These are phyloP conservation scores for Dreissena rostriformis DNA, from an alignment of 1,140 invertebrate genomes.

Conservation along the genomic window DNA sequence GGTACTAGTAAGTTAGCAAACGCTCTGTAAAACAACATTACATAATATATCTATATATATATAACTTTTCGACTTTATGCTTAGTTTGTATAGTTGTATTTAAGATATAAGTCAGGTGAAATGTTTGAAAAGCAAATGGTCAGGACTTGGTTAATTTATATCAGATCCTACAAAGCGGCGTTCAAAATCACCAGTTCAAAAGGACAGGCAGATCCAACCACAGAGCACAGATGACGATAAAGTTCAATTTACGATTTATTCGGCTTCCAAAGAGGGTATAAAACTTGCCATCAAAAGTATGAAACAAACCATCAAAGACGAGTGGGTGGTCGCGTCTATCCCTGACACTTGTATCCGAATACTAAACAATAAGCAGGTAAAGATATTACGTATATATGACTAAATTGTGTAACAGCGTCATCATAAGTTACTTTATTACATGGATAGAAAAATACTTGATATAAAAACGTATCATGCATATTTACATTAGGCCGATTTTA, in stretches of 20 bases:
- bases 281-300: slow-evolving; percentile 13
- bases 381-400: neutral
- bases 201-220: neutral
- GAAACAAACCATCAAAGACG: neutral
- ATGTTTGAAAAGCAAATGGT: neutral
- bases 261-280: neutral
- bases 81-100: neutral
- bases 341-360: neutral
- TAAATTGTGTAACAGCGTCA: neutral
- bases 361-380: slow-evolving; percentile 6
- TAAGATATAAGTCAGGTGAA: neutral
- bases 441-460: too few relatives aligned
- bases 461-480: too few relatives aligned
- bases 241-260: slow-evolving; percentile 20
- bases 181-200: neutral
- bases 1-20: neutral
- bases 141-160: neutral
- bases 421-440: neutral
- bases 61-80: neutral
- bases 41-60: neutral
- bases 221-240: neutral
- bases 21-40: neutral
- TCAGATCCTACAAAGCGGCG: neutral
- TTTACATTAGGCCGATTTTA: too few relatives aligned
- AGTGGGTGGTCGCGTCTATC: slow-evolving; percentile 9